These are phyloP conservation scores for Liasis olivaceus DNA, from an alignment of 2,797 vertebrate species.

Conservation along the genomic window DNA sequence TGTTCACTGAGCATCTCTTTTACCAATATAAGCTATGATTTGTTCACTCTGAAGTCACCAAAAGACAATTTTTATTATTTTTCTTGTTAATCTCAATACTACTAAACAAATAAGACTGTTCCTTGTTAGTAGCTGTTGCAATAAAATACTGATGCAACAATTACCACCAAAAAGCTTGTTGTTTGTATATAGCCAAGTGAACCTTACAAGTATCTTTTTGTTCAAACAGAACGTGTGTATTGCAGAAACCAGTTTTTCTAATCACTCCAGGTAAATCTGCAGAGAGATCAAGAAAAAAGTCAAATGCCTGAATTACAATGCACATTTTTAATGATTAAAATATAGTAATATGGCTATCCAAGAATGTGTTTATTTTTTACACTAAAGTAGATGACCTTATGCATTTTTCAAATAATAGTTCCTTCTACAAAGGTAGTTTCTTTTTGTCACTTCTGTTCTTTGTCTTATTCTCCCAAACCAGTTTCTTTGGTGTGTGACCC, in stretches of 20 bases:
- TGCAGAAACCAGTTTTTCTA: background rate
- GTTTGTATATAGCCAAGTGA: background rate
- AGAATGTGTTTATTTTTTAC: background rate
- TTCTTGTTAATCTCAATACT: background rate
- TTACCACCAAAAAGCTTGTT: background rate
- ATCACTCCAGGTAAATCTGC: background rate
- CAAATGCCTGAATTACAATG: background rate
- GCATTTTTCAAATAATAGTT: background rate
- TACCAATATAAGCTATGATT: constrained; percentile 40
- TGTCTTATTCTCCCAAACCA: background rate
- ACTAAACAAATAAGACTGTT: background rate
- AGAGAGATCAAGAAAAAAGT: background rate
- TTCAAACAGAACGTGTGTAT: background rate
- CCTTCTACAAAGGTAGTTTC: background rate
- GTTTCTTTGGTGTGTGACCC: background rate
- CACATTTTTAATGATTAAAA: background rate
- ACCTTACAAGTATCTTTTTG: background rate
- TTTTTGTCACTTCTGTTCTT: background rate
- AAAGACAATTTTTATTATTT: background rate
- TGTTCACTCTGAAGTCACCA: constrained; percentile 24
- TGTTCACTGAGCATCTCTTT: background rate
- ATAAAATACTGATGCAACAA: background rate
- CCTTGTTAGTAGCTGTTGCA: background rate
- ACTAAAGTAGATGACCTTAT: background rate
- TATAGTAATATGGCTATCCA: background rate